phyloP scores from a whole-genome alignment of 1,140 invertebrate species.

The Oreohelix idahoensis region DNA sequence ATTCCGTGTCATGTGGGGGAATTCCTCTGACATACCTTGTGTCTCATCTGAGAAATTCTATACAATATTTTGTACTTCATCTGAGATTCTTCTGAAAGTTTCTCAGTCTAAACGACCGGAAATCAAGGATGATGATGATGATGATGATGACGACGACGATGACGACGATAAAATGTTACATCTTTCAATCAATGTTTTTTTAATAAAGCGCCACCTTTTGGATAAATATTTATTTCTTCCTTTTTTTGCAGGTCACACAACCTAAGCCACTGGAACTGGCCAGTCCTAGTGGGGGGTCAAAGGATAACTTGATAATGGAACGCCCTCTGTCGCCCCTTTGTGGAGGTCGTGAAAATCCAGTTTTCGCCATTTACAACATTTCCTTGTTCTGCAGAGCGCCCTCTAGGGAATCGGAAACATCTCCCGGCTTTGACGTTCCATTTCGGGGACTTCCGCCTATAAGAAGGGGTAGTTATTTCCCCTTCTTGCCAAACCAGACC shows the following conservation, averaged over 20 bases:
- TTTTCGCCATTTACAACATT: neutral
- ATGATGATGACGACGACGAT: too few species aligned
- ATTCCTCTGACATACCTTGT: too few species aligned
- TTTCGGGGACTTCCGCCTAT: constrained; percentile 20
- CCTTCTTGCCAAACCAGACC: constrained; percentile 4
- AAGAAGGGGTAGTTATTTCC: constrained; percentile 24
- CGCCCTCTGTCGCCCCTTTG: neutral
- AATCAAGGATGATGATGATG: too few species aligned
- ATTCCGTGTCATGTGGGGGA: too few species aligned
- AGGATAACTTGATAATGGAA: constrained; percentile 10
- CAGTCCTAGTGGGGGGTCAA: neutral
- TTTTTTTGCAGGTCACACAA: constrained; percentile 16
- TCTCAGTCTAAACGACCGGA: too few species aligned
- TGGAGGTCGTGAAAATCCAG: constrained; percentile 17
- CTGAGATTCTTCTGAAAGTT: too few species aligned
- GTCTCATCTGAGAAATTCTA: too few species aligned
- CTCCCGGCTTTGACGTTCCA: neutral
- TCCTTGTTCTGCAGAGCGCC: neutral
- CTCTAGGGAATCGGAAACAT: neutral
- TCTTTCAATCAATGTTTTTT: too few species aligned
- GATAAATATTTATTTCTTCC: too few species aligned
- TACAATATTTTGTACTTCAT: too few species aligned
- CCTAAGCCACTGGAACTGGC: neutral
- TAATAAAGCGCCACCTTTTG: too few species aligned
- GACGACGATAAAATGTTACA: too few species aligned